A percentile compares a stretch with the other conserved stretches of the same genome.
phyloP scores from a whole-genome alignment of 2,797 vertebrate species.

The Potorous gilbertii region DNA sequence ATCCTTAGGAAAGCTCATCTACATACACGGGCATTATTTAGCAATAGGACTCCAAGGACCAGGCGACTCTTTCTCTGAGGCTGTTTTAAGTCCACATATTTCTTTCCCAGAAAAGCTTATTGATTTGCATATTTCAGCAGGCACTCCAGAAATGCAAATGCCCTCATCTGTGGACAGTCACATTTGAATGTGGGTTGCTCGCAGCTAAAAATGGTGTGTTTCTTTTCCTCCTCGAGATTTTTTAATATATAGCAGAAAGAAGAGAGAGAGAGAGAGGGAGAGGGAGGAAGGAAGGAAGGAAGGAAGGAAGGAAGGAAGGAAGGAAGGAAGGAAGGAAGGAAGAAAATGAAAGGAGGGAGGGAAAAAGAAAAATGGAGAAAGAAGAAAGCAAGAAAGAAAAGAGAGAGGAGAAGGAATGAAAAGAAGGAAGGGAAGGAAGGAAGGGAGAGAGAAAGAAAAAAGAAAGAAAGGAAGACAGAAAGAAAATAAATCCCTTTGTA shows the following conservation, averaged over 20 bases:
- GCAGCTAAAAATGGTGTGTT: slow-evolving; percentile 40
- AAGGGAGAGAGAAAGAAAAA: too few relatives aligned
- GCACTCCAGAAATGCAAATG: slow-evolving; percentile 62
- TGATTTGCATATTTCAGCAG: slow-evolving; percentile 58
- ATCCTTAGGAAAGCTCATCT: slow-evolving; percentile 39
- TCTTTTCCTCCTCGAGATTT: slow-evolving; percentile 32
- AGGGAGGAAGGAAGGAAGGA: too few relatives aligned
- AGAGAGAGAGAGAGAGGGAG: too few relatives aligned
- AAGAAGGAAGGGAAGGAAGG: fast-evolving
- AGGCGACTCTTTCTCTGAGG: neutral
- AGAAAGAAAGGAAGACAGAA: too few relatives aligned
- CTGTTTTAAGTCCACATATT: neutral
- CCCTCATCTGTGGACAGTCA: slow-evolving; percentile 55
- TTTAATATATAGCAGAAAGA: neutral
- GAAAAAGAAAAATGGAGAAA: neutral
- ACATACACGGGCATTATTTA: slow-evolving; percentile 54
- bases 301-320: fast-evolving
- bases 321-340: too few relatives aligned
- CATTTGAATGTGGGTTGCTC: slow-evolving; percentile 17
- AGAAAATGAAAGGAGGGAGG: too few relatives aligned
- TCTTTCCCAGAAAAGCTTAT: slow-evolving; percentile 53
- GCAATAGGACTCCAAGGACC: slow-evolving; percentile 23
- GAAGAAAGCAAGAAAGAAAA: neutral
- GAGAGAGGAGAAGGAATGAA: fast-evolving
- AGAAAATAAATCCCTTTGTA: neutral